Evolutionary conservation across 2,113 vertebrate species (phyloP).

Genomic region (Micromys minutus): DNA sequence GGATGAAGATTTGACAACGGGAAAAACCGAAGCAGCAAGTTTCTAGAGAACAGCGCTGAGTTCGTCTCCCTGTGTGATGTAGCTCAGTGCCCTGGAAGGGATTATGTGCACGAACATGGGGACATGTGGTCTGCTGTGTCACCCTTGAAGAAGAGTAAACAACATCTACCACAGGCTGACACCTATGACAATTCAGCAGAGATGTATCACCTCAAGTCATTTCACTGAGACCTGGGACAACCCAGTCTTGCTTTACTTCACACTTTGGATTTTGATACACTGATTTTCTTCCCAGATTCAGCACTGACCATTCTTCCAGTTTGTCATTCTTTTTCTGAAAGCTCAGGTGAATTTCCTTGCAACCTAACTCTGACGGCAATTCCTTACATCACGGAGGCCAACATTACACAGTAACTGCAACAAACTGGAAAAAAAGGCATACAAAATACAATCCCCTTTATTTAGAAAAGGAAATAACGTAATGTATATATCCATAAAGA

Average conservation of each 20-base stretch:
- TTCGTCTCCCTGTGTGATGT: no score
- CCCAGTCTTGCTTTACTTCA: background rate
- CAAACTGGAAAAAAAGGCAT: background rate
- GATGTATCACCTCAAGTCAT: background rate
- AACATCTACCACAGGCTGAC: background rate
- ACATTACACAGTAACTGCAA: background rate
- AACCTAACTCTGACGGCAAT: background rate
- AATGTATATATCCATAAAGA: background rate
- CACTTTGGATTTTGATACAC: background rate
- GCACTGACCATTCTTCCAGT: background rate
- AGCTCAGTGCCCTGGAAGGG: background rate
- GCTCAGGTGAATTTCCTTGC: background rate
- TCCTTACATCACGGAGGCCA: background rate
- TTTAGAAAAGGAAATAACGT: background rate
- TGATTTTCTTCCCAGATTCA: background rate
- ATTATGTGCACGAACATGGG: fast-evolving
- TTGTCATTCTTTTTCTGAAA: background rate
- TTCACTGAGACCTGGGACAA: fast-evolving
- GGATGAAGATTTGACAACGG: background rate
- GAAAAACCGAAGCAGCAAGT: background rate
- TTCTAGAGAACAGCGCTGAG: background rate
- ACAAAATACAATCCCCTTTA: background rate
- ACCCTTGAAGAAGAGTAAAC: background rate
- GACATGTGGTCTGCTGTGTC: background rate
- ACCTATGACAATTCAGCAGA: fast-evolving